Conservation (phyloP, 2,888 invertebrate species). For the Dryococelus australis region DNA sequence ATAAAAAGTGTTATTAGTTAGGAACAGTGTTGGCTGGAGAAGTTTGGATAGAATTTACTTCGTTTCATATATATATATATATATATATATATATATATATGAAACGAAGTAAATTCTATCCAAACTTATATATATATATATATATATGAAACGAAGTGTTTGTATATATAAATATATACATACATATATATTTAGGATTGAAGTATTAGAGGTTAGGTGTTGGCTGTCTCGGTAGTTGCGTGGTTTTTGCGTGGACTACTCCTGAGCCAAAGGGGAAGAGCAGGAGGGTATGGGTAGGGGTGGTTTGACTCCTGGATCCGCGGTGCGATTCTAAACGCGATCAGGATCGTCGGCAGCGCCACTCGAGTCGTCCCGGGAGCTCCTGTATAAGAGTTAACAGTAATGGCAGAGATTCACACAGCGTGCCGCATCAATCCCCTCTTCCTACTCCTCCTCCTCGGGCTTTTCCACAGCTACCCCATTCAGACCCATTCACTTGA, state of each 20-base stretch:
- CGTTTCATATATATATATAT: no score
- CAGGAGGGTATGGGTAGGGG: neutral
- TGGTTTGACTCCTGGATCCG: slow-evolving; percentile 24
- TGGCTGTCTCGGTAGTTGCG: neutral
- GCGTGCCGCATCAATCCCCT: neutral
- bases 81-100: no score
- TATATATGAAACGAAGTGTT: no score
- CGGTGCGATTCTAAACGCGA: slow-evolving; percentile 18
- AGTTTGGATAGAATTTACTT: no score
- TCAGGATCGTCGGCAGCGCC: neutral
- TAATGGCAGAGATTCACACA: slow-evolving; percentile 21
- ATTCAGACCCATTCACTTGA: slow-evolving; percentile 29
- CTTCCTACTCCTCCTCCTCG: neutral
- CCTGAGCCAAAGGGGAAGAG: neutral
- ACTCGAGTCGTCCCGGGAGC: neutral
- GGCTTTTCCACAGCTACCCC: neutral
- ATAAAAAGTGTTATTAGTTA: no score
- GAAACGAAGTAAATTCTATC: no score
- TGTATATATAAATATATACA: no score
- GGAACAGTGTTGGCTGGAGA: no score
- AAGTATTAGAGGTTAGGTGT: no score
- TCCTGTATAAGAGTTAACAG: slow-evolving; percentile 27
- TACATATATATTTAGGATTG: no score
- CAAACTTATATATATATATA: no score
- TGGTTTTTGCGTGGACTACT: neutral